Base-by-base conservation (phyloP, 2,888 invertebrate species). In the Metellina segmentata region DNA sequence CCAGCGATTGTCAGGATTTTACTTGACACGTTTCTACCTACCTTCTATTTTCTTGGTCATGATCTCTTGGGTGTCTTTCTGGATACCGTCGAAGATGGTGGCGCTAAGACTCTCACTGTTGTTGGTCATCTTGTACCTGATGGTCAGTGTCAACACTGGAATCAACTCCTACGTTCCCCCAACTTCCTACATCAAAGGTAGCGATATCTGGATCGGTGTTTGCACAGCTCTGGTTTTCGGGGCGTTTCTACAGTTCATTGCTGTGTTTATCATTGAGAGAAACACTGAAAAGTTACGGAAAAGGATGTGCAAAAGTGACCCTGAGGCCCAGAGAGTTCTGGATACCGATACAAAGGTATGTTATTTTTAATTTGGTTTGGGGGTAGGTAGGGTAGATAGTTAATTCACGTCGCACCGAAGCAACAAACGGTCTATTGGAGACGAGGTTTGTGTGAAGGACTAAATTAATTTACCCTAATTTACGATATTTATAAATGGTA, bases 201-300 rank as follows among this genome's bases (percentile, higher is more conserved):
- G 77, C 19, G 89, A 92, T 71, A 89, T 92, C 8, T 92, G 92
- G 92, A 89, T 87, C 6, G 85, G 81, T n/a, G 71, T 89, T 5
- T 89, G 92, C 53, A 71, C 72, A 20, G 81, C 85, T 16, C 61
- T 92, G 34, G 89, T 88, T 0, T 89, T 92, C 69, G 81, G 77
- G 6, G n/a, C 81, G 19, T 89, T 92, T 19, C 34, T 92, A n/a
- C 85, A 89, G 48, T 92, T 81, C 6, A 81, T 89, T 6, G 49
- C 34, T n/a, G 81, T 89, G 7, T 48, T 48, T 53, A 19, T 89
- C 16, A 34, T 89, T 9, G 6, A 70, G 4, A 53, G 78, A 7
- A 89, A 74, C 16, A 78, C 72, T n/a, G 51, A 74, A 16, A 61
- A 82, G n/a, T 48, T 48, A 9, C 51, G 52, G 8, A 74, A 74